phyloP scores from a whole-genome alignment of 1,140 invertebrate species.

The Tetragnatha versicolor region DNA sequence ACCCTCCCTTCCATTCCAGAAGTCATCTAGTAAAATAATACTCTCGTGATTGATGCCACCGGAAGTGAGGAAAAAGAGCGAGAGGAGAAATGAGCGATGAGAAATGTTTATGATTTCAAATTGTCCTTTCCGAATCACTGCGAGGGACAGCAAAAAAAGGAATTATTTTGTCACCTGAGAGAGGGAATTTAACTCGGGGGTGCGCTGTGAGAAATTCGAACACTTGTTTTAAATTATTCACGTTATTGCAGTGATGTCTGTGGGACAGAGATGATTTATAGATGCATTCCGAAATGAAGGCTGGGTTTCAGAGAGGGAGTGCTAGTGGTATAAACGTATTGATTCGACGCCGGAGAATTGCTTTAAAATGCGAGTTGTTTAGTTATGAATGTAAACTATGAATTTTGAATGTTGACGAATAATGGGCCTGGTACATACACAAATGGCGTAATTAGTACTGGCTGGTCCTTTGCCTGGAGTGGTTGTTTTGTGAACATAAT shows the following conservation, averaged over 20 bases:
- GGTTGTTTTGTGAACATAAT: too few species aligned
- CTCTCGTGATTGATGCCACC: slow-evolving; percentile 10
- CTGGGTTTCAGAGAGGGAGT: neutral
- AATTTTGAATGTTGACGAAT: too few species aligned
- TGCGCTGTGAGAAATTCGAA: neutral
- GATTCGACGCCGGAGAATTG: neutral
- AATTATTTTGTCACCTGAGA: neutral
- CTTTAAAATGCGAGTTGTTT: neutral
- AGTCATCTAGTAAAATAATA: slow-evolving; percentile 17
- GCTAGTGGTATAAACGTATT: neutral
- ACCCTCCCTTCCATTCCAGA: neutral
- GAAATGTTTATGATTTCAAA: slow-evolving; percentile 13
- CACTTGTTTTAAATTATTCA: slow-evolving; percentile 4
- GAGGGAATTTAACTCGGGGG: neutral
- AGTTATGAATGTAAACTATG: too few species aligned
- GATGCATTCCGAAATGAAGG: neutral
- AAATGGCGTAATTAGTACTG: too few species aligned
- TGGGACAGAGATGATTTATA: neutral
- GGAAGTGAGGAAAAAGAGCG: neutral
- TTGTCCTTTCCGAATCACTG: neutral
- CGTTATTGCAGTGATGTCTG: neutral
- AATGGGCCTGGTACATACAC: too few species aligned
- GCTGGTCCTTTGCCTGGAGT: too few species aligned
- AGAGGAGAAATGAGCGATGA: slow-evolving; percentile 7
- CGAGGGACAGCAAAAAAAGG: neutral